Base-by-base conservation (phyloP, 2,888 invertebrate species). In the Phorcus lineatus region DNA sequence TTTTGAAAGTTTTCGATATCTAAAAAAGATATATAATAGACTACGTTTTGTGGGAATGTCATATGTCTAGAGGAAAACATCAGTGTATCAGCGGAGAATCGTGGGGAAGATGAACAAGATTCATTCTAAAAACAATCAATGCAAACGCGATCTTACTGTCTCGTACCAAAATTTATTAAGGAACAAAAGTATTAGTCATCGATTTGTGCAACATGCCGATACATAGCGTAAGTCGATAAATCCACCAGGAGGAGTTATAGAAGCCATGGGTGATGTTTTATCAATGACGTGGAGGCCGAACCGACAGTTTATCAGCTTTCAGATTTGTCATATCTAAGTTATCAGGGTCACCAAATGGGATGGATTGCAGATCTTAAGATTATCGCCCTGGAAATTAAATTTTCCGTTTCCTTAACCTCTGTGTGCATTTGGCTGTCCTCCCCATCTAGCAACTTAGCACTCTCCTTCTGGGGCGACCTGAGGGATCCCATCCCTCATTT, bases 391-490 rank as follows among this genome's bases (percentile, higher is more conserved):
- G 62, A 62, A 62, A 62, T 62, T 62, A 62, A 62, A 62, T 62
- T 62, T 62, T 62, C 62, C 62, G 62, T 62, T 62, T 28, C 62
- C 62, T 62, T 62, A 62, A 62, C 62, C 62, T 62, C 16, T 47
- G 24, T 17, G 62, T 28, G 28, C 28, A 28, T 24, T 62, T 24
- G 62, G 28, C 62, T 62, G 28, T 62, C 62, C 62, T 62, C 62
- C 24, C 62, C 28, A 16, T 62, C 62, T 62, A 28, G 28, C 62
- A 28, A 24, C 62, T 62, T 62, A 62, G 62, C 62, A 62, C 62
- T 62, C 62, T 62, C 62, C 62, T 22, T 62, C 62, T 62, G 62
- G 62, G 62, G 16, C 62, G 62, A 62, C 62, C 62, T 62, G 28
- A 28, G 62, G 62, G 62, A 62, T 62, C 62, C 62, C 24, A 62